Conservation (phyloP, 2,797 vertebrate genomes). For the Amblyopsis hoosieri region DNA sequence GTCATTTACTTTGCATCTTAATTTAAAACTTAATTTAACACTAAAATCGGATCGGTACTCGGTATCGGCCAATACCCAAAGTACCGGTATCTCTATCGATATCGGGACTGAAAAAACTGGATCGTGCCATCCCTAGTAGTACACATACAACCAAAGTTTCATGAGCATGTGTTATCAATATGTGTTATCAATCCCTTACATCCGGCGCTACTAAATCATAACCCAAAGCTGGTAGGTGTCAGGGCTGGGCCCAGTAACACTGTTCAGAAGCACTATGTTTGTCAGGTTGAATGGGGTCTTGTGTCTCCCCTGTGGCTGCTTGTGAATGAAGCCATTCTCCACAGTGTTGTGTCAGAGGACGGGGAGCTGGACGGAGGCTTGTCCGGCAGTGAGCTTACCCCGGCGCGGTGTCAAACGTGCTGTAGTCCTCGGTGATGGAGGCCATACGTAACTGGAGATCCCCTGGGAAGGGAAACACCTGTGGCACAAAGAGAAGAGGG, state of each 20-base stretch:
- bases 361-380: conserved; percentile 28
- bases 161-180: conserved; percentile 1
- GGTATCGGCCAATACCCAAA: too few species aligned
- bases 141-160: too few species aligned
- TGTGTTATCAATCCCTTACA: background rate
- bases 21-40: too few species aligned
- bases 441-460: conserved; percentile 95
- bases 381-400: conserved; percentile 80
- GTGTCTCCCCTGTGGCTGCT: conserved; percentile 53
- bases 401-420: conserved; percentile 88
- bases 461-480: conserved; percentile 91
- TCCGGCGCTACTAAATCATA: background rate
- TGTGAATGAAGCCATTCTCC: conserved; percentile 58
- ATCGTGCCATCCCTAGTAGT: too few species aligned
- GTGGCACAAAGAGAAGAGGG: conserved; percentile 52
- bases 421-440: conserved; percentile 90
- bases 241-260: conserved; percentile 19
- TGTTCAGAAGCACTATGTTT: conserved; percentile 32
- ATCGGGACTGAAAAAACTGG: too few species aligned
- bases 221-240: conserved; percentile 29
- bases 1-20: too few species aligned
- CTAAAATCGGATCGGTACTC: too few species aligned
- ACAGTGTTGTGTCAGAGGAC: conserved; percentile 39
- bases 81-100: too few species aligned
- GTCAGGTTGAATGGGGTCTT: conserved; percentile 42